These are phyloP conservation scores for Lasioglossum oenotherae DNA, from an alignment of 2,888 invertebrate species.

Conservation along the genomic window DNA sequence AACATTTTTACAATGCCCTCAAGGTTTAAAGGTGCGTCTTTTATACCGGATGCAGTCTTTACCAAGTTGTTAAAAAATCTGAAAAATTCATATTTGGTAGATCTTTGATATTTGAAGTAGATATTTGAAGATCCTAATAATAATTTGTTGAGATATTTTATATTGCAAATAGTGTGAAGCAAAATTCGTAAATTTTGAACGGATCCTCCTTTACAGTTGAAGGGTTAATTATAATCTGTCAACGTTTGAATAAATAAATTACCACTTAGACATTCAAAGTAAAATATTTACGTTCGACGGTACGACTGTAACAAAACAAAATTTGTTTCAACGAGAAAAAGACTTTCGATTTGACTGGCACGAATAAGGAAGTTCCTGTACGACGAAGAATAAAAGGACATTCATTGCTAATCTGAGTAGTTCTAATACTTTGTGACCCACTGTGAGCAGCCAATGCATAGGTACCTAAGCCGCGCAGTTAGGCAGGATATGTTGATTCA, in stretches of 20 bases:
- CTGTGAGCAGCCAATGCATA: background rate
- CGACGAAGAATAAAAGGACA: background rate
- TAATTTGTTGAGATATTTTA: background rate
- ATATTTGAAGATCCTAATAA: too few relatives aligned
- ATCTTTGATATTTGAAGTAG: too few relatives aligned
- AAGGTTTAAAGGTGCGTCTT: too few relatives aligned
- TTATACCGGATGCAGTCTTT: too few relatives aligned
- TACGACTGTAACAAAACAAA: background rate
- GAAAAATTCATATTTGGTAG: too few relatives aligned
- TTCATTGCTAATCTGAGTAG: background rate
- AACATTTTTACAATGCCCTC: too few relatives aligned
- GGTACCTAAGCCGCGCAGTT: slow-evolving; percentile 34
- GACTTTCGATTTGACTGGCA: background rate
- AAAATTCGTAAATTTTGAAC: too few relatives aligned
- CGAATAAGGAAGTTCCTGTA: background rate
- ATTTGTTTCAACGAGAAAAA: background rate
- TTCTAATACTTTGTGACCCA: slow-evolving; percentile 14
- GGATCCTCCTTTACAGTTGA: too few relatives aligned
- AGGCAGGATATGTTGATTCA: slow-evolving; percentile 68
- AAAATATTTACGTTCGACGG: too few relatives aligned
- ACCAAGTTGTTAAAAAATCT: too few relatives aligned
- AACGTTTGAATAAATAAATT: background rate
- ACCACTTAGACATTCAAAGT: too few relatives aligned
- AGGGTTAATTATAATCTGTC: too few relatives aligned
- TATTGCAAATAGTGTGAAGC: background rate